Evolutionary conservation across 2,113 vertebrate species (phyloP).

Genomic region (Pterocles gutturalis): DNA sequence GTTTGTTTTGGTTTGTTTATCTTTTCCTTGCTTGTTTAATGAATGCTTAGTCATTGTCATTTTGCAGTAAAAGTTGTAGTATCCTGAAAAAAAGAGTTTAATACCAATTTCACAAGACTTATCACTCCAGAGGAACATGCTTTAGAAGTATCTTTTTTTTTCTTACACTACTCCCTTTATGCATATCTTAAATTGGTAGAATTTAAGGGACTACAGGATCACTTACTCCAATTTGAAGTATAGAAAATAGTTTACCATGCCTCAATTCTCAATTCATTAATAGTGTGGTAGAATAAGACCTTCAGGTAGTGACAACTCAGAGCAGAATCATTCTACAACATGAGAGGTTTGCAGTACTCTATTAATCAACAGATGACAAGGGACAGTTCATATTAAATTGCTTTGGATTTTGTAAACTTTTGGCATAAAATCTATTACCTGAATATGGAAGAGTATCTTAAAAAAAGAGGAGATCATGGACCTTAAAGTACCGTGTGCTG

Average conservation of each 20-base stretch:
- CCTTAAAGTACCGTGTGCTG: neutral
- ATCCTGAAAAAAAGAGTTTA: neutral
- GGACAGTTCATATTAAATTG: constrained; percentile 26
- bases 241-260: constrained; percentile 69
- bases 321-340: constrained; percentile 59
- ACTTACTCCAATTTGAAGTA: constrained; percentile 63
- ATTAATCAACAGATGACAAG: constrained; percentile 76
- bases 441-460: neutral
- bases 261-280: constrained; percentile 69
- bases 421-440: neutral
- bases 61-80: constrained; percentile 6
- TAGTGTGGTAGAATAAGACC: constrained; percentile 72
- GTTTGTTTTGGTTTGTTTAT: neutral
- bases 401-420: constrained; percentile 45
- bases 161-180: neutral
- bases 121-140: neutral
- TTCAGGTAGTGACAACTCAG: constrained; percentile 74
- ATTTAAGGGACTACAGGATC: constrained; percentile 46
- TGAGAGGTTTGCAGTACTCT: constrained; percentile 52
- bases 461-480: neutral
- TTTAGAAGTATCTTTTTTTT: neutral
- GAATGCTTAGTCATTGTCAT: neutral
- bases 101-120: neutral
- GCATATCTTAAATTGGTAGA: neutral
- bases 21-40: neutral